phyloP scores from a whole-genome alignment of 2,797 vertebrate genomes.

The Enoplosus armatus region DNA sequence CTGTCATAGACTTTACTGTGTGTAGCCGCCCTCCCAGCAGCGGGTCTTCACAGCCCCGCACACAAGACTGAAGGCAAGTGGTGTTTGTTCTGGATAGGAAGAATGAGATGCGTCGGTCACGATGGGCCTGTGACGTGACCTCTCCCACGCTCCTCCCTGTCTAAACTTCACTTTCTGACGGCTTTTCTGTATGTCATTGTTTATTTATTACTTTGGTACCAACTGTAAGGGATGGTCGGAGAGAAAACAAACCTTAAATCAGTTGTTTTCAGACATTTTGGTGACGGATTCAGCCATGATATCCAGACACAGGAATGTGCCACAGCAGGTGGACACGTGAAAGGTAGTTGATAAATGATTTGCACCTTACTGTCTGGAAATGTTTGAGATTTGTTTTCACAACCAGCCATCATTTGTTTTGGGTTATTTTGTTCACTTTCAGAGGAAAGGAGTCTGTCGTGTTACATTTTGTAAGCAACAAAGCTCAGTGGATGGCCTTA shows the following conservation, averaged over 20 bases:
- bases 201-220: conserved; percentile 53
- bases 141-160: conserved; percentile 48
- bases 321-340: neutral
- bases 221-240: conserved; percentile 12
- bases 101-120: conserved; percentile 36
- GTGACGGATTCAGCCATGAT: conserved; percentile 8
- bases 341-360: neutral
- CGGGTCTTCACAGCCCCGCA: conserved; percentile 50
- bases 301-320: conserved; percentile 1
- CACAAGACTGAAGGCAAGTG: conserved; percentile 72
- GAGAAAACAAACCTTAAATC: conserved; percentile 20
- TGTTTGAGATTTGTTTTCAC: conserved; percentile 36
- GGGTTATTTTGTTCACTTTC: conserved; percentile 27
- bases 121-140: conserved; percentile 41
- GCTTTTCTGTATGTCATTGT: conserved; percentile 38
- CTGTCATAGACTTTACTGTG: conserved; percentile 65
- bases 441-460: conserved; percentile 14
- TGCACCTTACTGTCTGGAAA: conserved; percentile 26
- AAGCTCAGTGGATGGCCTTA: neutral
- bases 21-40: conserved; percentile 41
- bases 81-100: conserved; percentile 50
- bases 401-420: conserved; percentile 8
- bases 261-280: conserved; percentile 26
- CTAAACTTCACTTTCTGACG: conserved; percentile 44
- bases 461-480: conserved; percentile 8